Base-by-base conservation (phyloP, 2,888 invertebrate species). In the Leptopterna dolabrata region DNA sequence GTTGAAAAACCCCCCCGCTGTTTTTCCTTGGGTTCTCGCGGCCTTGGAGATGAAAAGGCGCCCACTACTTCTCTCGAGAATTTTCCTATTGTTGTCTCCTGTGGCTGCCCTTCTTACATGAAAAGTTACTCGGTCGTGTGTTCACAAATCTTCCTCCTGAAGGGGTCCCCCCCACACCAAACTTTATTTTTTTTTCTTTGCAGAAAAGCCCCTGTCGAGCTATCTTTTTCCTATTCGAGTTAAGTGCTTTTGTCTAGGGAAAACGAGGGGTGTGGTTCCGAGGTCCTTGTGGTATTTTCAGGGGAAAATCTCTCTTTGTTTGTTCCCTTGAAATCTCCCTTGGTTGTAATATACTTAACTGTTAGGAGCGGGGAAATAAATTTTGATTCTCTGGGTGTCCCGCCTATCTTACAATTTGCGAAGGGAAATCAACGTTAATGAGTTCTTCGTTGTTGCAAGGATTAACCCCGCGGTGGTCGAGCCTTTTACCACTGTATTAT, bases 161-260 rank as follows among this genome's bases (percentile, higher is more conserved):
- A 36, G 63, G 24, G 63, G 24, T 24, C 3, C 7, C 11, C 24
- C 13, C 13, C 19, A n/a, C n/a, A n/a, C n/a, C n/a, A n/a, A n/a
- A n/a, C 14, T 13, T 13, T 9, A 13, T 13, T 13, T 3, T 13
- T 47, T 24, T 7, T 36, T 7, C 7, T 7, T 7, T 36, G 7
- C 36, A 7, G 24, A 24, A 24, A 63, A 63, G 19, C 11, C 24
- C 63, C 63, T 24, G 19, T 63, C 63, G 9, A 63, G 63, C 63
- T 24, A 63, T 63, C 63, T 63, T 63, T 63, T 63, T 63, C 27
- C 63, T 63, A 63, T 63, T 63, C 63, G 24, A 63, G 63, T 63
- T 63, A 63, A 63, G 63, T 63, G 63, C 63, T 47, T 63, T 63
- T 63, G 63, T 63, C 63, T 63, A 63, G 63, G 63, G 63, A 63